These are phyloP conservation scores for Chlorodrepanis virens DNA, from an alignment of 2,113 vertebrate species.

Conservation along the genomic window DNA sequence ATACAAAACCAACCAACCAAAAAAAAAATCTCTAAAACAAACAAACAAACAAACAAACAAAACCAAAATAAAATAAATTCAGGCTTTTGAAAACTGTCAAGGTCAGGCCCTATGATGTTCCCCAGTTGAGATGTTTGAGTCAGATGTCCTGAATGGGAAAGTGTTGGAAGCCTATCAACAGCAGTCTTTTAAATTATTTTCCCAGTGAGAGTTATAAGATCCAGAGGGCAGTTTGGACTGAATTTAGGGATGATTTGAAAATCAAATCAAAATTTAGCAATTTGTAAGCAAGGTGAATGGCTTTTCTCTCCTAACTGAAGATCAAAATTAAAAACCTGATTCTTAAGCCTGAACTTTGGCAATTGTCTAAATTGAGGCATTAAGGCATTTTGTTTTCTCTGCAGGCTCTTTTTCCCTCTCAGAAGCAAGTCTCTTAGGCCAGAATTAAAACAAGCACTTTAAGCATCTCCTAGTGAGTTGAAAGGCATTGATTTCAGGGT, in stretches of 20 bases:
- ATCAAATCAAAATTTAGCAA: background rate
- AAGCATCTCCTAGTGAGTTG: background rate
- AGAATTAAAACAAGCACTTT: background rate
- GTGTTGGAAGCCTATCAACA: background rate
- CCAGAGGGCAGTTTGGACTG: background rate
- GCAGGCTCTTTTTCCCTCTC: background rate
- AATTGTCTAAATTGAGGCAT: background rate
- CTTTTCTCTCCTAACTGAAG: background rate
- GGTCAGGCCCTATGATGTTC: background rate
- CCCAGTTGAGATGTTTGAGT: fast-evolving
- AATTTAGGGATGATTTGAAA: background rate
- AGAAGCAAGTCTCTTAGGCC: background rate
- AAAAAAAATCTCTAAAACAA: background rate
- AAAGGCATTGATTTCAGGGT: background rate
- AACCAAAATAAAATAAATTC: background rate
- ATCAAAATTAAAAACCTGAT: background rate
- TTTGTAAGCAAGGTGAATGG: background rate
- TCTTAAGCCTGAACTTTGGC: background rate
- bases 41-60: background rate
- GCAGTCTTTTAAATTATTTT: background rate
- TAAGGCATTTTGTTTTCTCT: background rate
- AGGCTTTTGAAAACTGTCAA: background rate
- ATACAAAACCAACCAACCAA: too few relatives aligned
- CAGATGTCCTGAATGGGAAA: background rate
- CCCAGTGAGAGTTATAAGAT: background rate